Base-by-base conservation (phyloP, 2,888 invertebrate genomes). In the Sphaerophoria rueppellii region DNA sequence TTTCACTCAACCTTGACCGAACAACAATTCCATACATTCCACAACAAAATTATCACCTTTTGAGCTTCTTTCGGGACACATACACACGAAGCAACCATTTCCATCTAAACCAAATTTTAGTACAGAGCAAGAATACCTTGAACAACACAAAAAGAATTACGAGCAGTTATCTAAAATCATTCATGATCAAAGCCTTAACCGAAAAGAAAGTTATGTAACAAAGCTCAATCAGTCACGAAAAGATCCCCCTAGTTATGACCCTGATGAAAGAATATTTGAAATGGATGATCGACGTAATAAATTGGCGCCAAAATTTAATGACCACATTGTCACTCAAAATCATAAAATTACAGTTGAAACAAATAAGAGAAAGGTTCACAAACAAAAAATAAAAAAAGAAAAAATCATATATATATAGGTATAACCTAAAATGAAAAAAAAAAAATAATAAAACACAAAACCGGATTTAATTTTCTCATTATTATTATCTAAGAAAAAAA, bases 1-100 rank as follows among this genome's bases (percentile, higher is more conserved):
- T 82, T 82, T 35, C 86, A 86, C 32, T 86, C 86, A n/a, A 87
- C 71, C 0, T n/a, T 82, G 5, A 70, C 76, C 0, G 86, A 82
- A 73, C 16, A n/a, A n/a, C n/a, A n/a, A 24, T 24, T 24, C 24
- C 24, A 24, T 24, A 2, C 79, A 81, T 46, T 79, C 82, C 0
- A 37, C 54, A 9, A 86, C 86, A 0, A 82, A 76, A 63, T 11
- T 75, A 16, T 57, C 86, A 3, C 82, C 79, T 2, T 86, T 82
- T 11, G 76, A 79, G 52, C 14, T 86, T 37, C 48, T 82, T n/a
- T 61, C 50, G 2, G 86, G 82, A 6, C 75, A 82, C 52, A 72
- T 73, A n/a, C 24, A n/a, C 14, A 61, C 14, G n/a, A 73, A 35
- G 7, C 14, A 57, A 24, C 48, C 61, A 32, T 58, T 75, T 12